phyloP scores from a whole-genome alignment of 2,113 vertebrate species.

The Spea multiplicata region DNA sequence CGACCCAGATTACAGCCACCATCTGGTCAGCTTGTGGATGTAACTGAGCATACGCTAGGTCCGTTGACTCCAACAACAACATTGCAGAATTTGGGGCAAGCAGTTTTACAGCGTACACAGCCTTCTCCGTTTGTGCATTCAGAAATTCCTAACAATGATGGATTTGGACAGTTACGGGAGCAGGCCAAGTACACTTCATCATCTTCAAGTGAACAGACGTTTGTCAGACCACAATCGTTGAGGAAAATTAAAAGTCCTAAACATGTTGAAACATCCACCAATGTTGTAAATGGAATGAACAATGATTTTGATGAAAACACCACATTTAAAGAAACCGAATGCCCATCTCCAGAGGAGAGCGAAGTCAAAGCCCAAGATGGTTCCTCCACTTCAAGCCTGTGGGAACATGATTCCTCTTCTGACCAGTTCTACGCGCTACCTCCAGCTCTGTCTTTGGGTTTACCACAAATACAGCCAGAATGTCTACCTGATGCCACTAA shows the following conservation, averaged over 20 bases:
- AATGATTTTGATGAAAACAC: neutral
- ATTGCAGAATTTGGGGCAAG: neutral
- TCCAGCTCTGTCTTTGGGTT: conserved; percentile 12
- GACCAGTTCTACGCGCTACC: conserved; percentile 12
- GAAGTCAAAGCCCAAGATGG: neutral
- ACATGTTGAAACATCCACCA: neutral
- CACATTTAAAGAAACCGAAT: neutral
- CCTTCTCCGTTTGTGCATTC: neutral
- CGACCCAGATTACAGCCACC: neutral
- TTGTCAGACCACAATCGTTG: neutral
- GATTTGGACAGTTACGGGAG: too few species aligned
- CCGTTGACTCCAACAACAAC: too few species aligned
- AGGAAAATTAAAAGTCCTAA: neutral
- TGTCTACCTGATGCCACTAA: conserved; percentile 12
- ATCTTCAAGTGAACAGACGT: neutral
- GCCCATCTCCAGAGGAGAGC: neutral
- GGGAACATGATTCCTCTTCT: conserved; percentile 15
- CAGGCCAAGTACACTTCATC: neutral
- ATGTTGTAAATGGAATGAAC: neutral
- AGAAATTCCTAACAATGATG: too few species aligned
- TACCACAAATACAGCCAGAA: conserved; percentile 14
- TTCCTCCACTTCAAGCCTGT: conserved; percentile 21
- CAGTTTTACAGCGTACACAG: neutral
- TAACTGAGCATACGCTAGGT: neutral
- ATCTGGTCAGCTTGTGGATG: neutral